Conservation (phyloP, 2,888 invertebrate genomes). For the Protonemura montana region DNA sequence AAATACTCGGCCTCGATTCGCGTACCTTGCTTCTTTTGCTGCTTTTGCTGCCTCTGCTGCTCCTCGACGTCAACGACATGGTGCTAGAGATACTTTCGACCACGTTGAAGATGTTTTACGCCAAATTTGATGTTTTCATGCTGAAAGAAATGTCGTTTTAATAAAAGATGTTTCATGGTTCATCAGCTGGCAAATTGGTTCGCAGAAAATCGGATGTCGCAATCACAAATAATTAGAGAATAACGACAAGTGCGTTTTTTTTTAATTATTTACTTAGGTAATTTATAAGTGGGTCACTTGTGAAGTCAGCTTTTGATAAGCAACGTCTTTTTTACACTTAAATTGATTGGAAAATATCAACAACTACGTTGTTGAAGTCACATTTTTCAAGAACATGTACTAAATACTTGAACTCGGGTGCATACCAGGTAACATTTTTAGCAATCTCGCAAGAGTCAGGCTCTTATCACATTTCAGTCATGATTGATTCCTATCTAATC, state of each 20-base stretch:
- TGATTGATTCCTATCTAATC: not conserved
- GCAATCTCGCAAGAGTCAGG: not conserved
- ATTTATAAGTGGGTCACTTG: not conserved
- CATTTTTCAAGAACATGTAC: not conserved
- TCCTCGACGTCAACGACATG: not conserved
- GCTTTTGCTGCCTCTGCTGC: not conserved
- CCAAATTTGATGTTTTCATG: not conserved
- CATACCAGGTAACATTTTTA: too few relatives aligned
- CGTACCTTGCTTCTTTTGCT: not conserved
- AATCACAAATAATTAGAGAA: not conserved
- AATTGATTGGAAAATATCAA: not conserved
- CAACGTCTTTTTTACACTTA: not conserved
- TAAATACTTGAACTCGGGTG: not conserved
- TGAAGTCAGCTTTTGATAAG: not conserved
- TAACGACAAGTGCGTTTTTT: not conserved
- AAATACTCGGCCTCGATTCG: not conserved
- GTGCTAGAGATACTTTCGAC: not conserved
- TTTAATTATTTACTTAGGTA: not conserved
- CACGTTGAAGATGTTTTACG: not conserved
- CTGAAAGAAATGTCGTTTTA: not conserved
- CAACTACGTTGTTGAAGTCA: not conserved
- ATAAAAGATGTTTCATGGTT: not conserved
- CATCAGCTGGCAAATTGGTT: not conserved
- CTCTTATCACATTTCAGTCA: not conserved
- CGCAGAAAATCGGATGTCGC: not conserved